Evolutionary conservation across 1,140 invertebrate genomes (phyloP).

Genomic region (Muscidifurax raptorellus): DNA sequence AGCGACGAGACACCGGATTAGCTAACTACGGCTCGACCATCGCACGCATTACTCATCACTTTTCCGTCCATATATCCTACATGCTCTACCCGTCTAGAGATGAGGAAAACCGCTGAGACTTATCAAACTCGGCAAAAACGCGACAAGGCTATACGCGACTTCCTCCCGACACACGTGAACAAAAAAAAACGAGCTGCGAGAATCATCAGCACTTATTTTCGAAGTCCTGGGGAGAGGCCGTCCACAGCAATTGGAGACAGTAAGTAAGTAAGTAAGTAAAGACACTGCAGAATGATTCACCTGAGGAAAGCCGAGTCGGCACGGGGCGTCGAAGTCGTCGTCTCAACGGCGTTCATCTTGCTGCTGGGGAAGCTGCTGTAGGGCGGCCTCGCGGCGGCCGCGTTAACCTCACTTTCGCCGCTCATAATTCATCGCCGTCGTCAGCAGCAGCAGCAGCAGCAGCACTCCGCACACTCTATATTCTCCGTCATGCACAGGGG

Average conservation of each 20-base stretch:
- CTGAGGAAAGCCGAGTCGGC: conserved; percentile 4
- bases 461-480: background rate
- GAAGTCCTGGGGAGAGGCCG: background rate
- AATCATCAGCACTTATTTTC: background rate
- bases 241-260: background rate
- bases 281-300: background rate
- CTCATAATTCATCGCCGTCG: conserved; percentile 23
- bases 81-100: too few species aligned
- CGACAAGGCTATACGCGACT: background rate
- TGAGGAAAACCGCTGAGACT: background rate
- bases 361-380: conserved; percentile 4
- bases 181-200: background rate
- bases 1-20: background rate
- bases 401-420: conserved; percentile 44
- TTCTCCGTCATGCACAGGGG: background rate
- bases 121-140: background rate
- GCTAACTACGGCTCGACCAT: background rate
- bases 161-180: background rate
- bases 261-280: background rate
- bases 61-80: background rate
- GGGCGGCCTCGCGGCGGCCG: conserved; percentile 10
- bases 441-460: background rate
- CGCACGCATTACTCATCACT: background rate
- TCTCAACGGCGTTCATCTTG: background rate
- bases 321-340: background rate